Conservation (phyloP, 2,888 invertebrate genomes). For the Drosophila anomelani region DNA sequence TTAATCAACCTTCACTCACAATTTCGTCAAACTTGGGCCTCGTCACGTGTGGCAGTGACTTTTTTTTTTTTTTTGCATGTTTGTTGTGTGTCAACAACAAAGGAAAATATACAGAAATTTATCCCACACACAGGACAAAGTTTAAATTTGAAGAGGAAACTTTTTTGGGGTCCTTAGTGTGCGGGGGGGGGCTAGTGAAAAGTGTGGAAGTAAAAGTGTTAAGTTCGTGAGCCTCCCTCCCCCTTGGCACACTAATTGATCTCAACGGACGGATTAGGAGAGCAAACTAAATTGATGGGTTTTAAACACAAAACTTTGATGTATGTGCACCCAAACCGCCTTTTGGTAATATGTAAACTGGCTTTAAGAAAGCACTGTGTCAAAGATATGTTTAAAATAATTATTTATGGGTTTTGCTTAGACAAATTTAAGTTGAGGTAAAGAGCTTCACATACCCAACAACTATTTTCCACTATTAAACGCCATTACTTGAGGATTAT, state of each 20-base stretch:
- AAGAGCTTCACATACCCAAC: too few species aligned
- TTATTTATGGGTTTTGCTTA: neutral
- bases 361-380: neutral
- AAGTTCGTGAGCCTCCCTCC: conserved; percentile 34
- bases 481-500: neutral
- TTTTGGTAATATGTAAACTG: neutral
- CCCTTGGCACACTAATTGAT: conserved; percentile 68
- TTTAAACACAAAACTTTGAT: conserved; percentile 45
- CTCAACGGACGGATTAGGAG: conserved; percentile 74
- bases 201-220: conserved; percentile 28
- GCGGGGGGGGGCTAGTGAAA: conserved; percentile 2
- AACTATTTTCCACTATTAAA: neutral
- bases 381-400: neutral
- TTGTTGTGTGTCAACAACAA: conserved; percentile 32
- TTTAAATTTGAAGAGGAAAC: conserved; percentile 23
- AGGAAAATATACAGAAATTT: conserved; percentile 39
- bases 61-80: too few species aligned
- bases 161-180: conserved; percentile 5
- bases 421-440: too few species aligned
- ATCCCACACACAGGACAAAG: conserved; percentile 20
- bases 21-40: conserved; percentile 8
- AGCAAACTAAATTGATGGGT: conserved; percentile 68
- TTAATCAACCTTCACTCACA: neutral
- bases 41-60: conserved; percentile 26
- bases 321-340: conserved; percentile 6